A percentile compares a stretch with the other conserved stretches of the same genome.
phyloP scores from a whole-genome alignment of 2,797 vertebrate genomes.

The Gila robusta region DNA sequence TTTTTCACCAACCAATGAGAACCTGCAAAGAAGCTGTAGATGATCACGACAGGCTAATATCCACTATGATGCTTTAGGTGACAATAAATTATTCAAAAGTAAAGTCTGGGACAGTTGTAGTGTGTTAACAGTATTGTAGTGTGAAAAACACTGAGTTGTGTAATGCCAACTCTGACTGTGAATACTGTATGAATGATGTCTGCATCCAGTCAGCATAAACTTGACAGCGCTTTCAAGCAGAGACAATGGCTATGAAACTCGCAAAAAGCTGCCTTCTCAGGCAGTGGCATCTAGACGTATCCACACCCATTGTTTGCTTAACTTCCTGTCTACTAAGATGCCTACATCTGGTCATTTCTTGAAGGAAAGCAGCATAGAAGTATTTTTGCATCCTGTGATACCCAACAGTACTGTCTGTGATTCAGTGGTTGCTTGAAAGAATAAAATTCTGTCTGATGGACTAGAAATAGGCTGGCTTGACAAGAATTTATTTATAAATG shows the following conservation, averaged over 20 bases:
- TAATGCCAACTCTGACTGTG: slow-evolving; percentile 55
- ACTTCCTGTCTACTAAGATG: slow-evolving; percentile 6
- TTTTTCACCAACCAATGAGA: slow-evolving; percentile 65
- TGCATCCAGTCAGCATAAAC: slow-evolving; percentile 57
- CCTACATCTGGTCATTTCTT: background rate
- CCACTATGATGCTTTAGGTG: background rate
- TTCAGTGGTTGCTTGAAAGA: background rate
- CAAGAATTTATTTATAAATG: background rate
- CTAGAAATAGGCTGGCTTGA: background rate
- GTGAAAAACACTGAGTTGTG: slow-evolving; percentile 44
- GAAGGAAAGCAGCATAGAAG: background rate
- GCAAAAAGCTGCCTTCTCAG: background rate
- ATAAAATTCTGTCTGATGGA: background rate
- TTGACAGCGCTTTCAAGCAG: slow-evolving; percentile 37
- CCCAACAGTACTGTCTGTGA: background rate
- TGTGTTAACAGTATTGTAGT: slow-evolving; percentile 40
- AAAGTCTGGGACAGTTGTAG: background rate
- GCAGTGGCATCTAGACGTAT: background rate
- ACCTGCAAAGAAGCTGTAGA: background rate
- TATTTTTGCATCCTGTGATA: background rate
- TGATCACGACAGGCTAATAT: slow-evolving; percentile 2
- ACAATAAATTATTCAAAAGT: slow-evolving; percentile 36
- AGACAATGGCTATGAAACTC: background rate
- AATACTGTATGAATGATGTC: slow-evolving; percentile 63
- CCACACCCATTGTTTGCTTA: slow-evolving; percentile 16